Evolutionary conservation across 1,140 invertebrate species (phyloP).

Genomic region (Teleogryllus occipitalis): DNA sequence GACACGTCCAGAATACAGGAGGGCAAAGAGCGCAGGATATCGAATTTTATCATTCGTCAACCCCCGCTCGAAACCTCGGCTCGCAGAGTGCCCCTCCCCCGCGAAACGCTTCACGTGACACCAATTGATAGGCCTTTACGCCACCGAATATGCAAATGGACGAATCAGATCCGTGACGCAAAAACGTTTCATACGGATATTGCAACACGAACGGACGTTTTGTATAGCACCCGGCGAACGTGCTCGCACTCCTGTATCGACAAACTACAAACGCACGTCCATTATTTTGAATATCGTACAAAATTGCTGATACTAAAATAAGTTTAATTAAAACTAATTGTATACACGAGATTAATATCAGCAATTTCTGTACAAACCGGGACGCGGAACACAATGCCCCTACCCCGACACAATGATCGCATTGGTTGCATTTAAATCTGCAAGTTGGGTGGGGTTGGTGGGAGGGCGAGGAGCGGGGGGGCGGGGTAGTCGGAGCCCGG

Average conservation of each 20-base stretch:
- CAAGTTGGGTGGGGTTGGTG: background rate
- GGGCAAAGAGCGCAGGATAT: background rate
- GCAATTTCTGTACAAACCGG: background rate
- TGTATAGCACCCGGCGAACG: background rate
- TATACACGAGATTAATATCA: constrained; percentile 2
- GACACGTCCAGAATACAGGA: too few relatives aligned
- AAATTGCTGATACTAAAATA: constrained; percentile 6
- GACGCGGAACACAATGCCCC: background rate
- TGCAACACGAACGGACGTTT: background rate
- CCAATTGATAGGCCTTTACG: background rate
- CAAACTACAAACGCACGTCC: background rate
- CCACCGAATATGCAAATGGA: background rate
- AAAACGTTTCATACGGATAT: background rate
- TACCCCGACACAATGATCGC: background rate
- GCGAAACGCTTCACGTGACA: background rate
- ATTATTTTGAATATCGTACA: background rate
- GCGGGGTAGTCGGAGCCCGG: background rate
- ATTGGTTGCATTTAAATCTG: background rate
- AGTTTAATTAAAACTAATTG: constrained; percentile 6
- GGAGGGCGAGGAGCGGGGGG: too few relatives aligned
- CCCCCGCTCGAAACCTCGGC: background rate
- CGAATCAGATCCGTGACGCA: background rate
- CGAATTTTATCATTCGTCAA: constrained; percentile 1
- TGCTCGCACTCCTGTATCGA: background rate
- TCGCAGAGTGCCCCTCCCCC: background rate